Evolutionary conservation across 2,888 invertebrate genomes (phyloP).

Genomic region (Exephanes ischioxanthus): DNA sequence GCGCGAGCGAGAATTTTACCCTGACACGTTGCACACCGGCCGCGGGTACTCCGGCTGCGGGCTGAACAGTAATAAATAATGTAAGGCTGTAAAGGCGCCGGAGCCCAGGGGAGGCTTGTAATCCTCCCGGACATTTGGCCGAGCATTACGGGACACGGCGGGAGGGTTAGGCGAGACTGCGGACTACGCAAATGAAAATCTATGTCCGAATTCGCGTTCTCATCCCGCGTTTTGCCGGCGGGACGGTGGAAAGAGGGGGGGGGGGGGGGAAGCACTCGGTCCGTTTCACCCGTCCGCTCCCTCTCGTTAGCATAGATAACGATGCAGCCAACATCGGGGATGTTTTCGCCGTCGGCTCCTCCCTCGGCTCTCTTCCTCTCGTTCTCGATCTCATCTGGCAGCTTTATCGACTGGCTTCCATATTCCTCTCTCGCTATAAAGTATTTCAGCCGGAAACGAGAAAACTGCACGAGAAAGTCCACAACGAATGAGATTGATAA

Average conservation of each 20-base stretch:
- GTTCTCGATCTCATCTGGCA: background rate
- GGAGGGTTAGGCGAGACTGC: slow-evolving; percentile 14
- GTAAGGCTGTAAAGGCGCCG: slow-evolving; percentile 56
- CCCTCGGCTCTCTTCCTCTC: background rate
- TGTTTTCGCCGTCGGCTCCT: slow-evolving; percentile 47
- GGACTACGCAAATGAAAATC: slow-evolving; percentile 63
- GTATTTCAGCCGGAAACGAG: background rate
- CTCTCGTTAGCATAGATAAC: slow-evolving; percentile 63
- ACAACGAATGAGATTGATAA: no score
- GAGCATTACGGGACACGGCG: slow-evolving; percentile 22
- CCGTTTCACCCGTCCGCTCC: slow-evolving; percentile 28
- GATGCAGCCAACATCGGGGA: slow-evolving; percentile 31
- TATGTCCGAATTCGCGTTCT: slow-evolving; percentile 61
- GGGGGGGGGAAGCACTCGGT: slow-evolving; percentile 18
- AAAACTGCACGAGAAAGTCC: background rate
- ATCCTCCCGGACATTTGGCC: slow-evolving; percentile 63
- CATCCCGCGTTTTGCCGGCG: slow-evolving; percentile 44
- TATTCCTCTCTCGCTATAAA: background rate
- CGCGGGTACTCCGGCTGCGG: background rate
- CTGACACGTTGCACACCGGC: background rate
- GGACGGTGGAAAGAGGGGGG: background rate
- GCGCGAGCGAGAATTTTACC: background rate
- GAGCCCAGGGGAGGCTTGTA: slow-evolving; percentile 58
- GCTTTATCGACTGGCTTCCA: slow-evolving; percentile 31
- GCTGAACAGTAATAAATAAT: slow-evolving; percentile 60